Percentiles rank a stretch among this genome's conserved stretches.
These are phyloP conservation scores for Emydocephalus ijimae DNA, from an alignment of 2,113 vertebrate species.

Conservation along the genomic window DNA sequence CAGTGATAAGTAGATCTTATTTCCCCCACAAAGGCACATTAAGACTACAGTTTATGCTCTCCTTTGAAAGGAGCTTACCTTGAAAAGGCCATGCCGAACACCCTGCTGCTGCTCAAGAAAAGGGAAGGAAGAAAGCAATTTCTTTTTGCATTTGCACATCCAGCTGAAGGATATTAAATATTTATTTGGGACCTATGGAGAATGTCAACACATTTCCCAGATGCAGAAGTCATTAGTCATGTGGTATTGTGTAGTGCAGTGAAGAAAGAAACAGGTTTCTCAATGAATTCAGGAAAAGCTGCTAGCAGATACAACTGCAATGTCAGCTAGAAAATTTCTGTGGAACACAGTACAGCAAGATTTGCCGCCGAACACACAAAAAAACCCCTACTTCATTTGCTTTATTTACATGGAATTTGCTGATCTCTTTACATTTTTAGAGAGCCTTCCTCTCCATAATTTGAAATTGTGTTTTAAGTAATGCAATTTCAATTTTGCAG, in stretches of 20 bases:
- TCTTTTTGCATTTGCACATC: constrained; percentile 25
- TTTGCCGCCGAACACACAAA: background rate
- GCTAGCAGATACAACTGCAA: background rate
- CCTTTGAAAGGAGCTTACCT: constrained; percentile 11
- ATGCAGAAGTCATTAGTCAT: constrained; percentile 1
- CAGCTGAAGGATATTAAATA: constrained; percentile 31
- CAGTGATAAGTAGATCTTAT: background rate
- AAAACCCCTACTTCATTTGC: background rate
- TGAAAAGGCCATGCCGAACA: background rate
- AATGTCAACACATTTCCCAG: background rate
- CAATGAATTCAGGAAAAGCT: constrained; percentile 2
- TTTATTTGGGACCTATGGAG: constrained; percentile 28
- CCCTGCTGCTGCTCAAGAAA: background rate
- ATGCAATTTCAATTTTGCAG: background rate
- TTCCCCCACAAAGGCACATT: background rate
- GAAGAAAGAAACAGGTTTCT: background rate
- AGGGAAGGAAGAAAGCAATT: constrained; percentile 14
- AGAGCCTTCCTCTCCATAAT: background rate
- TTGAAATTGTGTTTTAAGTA: background rate
- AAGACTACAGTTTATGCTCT: background rate
- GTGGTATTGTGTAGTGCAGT: background rate
- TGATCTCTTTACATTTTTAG: background rate
- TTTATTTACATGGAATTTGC: background rate
- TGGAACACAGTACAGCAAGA: background rate
- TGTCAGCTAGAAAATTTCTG: constrained; percentile 1